A percentile compares a stretch with the other conserved stretches of the same genome.
phyloP scores from a whole-genome alignment of 64 coral and sea anemone species.

The Montipora sp. region DNA sequence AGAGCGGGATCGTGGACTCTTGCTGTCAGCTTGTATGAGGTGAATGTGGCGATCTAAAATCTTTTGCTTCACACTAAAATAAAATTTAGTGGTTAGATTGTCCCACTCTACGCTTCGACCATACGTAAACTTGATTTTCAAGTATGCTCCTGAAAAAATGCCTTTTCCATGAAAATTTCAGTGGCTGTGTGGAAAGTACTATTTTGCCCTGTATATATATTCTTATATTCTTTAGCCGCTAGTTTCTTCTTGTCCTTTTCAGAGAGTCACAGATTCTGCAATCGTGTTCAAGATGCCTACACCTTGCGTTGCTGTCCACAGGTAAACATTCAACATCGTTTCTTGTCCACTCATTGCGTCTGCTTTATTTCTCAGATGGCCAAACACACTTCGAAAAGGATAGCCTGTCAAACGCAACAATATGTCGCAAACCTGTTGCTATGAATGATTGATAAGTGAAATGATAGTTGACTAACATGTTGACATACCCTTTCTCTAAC shows the following conservation, averaged over 20 bases:
- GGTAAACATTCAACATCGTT: constrained; percentile 17
- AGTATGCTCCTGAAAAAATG: too few relatives aligned
- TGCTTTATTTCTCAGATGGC: too few relatives aligned
- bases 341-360: background rate
- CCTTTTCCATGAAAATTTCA: background rate
- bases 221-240: too few relatives aligned
- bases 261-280: constrained; percentile 98
- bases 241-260: background rate
- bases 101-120: too few relatives aligned
- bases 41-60: background rate
- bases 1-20: background rate
- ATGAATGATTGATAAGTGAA: too few relatives aligned
- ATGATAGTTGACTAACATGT: too few relatives aligned
- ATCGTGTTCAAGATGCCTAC: constrained; percentile 92
- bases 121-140: too few relatives aligned
- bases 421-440: too few relatives aligned
- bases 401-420: background rate
- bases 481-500: background rate
- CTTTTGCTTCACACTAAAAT: too few relatives aligned
- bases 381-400: too few relatives aligned
- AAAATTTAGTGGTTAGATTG: too few relatives aligned
- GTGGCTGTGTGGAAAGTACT: background rate
- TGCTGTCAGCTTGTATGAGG: background rate
- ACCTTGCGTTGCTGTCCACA: constrained; percentile 96
- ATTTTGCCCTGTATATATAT: too few relatives aligned